Conservation (phyloP, 2,888 invertebrate species). For the Macroteleia sp. region DNA sequence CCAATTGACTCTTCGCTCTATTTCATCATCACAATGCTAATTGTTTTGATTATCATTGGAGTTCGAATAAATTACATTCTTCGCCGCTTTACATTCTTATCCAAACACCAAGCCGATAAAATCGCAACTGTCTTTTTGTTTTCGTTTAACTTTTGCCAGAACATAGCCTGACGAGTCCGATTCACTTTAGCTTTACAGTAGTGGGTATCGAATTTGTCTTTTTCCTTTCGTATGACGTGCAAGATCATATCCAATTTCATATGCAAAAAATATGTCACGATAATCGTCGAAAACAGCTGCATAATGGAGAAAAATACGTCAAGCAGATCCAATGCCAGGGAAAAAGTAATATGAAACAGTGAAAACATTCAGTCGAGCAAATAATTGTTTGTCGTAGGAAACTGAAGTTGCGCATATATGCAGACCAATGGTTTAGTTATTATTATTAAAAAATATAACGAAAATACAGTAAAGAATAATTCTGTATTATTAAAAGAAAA, state of each 20-base stretch:
- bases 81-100: background rate
- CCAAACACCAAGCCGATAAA: background rate
- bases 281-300: constrained; percentile 3
- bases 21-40: constrained; percentile 21
- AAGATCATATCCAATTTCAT: constrained; percentile 5
- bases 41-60: constrained; percentile 7
- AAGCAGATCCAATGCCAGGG: too few species aligned
- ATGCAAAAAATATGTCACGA: constrained; percentile 1
- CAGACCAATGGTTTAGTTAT: too few species aligned
- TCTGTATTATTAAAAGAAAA: too few species aligned
- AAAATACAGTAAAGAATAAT: too few species aligned
- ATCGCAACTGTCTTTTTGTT: background rate
- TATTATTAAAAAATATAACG: too few species aligned
- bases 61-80: background rate
- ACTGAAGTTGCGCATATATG: too few species aligned
- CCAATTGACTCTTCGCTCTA: constrained; percentile 1
- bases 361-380: too few species aligned
- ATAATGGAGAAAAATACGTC: background rate
- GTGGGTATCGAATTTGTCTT: background rate
- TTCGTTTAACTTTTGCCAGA: background rate
- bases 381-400: too few species aligned
- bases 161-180: background rate
- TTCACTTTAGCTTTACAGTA: background rate
- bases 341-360: too few species aligned
- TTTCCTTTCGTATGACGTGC: background rate